Conservation (phyloP, 2,797 vertebrate species). For the Manis javanica region DNA sequence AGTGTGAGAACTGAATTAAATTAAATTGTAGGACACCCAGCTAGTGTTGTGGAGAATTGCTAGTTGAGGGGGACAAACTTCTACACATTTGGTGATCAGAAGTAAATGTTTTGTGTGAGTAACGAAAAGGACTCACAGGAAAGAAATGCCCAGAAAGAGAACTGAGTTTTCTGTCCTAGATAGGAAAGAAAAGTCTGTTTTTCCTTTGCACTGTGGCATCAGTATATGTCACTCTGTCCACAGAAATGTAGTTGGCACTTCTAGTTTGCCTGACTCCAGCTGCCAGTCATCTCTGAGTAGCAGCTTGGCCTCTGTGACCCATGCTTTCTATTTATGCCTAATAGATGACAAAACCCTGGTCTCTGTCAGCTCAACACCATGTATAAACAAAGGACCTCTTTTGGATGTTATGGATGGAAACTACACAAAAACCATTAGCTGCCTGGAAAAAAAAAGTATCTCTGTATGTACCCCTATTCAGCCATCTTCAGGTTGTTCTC, state of each 20-base stretch:
- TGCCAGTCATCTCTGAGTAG: no score
- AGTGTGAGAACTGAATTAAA: neutral
- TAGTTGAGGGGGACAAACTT: neutral
- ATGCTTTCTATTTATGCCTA: no score
- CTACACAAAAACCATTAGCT: neutral
- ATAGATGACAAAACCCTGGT: neutral
- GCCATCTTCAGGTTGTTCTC: neutral
- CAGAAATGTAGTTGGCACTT: accelerated
- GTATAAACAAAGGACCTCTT: neutral
- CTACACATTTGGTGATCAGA: neutral
- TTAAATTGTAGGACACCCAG: neutral
- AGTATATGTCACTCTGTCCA: no score
- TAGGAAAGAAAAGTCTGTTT: neutral
- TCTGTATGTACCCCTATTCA: no score
- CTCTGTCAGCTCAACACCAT: neutral
- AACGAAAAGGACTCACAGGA: neutral
- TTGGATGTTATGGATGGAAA: no score
- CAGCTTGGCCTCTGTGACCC: accelerated
- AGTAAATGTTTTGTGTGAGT: neutral
- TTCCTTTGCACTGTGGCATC: no score
- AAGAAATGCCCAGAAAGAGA: neutral
- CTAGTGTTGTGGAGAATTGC: neutral
- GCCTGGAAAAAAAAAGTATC: neutral
- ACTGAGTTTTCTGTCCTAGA: neutral
- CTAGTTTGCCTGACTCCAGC: accelerated